phyloP scores from a whole-genome alignment of 2,888 invertebrate species.

The Allolobophora icterica region DNA sequence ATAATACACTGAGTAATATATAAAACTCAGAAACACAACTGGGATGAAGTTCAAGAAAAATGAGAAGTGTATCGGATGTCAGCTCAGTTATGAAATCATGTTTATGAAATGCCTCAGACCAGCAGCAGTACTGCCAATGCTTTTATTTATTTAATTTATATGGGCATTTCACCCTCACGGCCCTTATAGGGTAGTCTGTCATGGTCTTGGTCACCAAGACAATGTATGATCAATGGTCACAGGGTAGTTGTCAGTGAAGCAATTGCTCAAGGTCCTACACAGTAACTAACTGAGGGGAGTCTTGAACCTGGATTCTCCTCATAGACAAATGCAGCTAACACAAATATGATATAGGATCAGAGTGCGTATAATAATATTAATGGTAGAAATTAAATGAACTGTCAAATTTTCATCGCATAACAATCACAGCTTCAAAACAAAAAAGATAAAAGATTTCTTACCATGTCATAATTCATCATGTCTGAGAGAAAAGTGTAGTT shows the following conservation, averaged over 20 bases:
- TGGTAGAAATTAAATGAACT: not conserved
- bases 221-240: no score
- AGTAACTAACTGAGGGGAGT: no score
- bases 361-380: not conserved
- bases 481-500: constrained; percentile 14
- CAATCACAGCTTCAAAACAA: not conserved
- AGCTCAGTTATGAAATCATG: not conserved
- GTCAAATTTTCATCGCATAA: not conserved
- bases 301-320: no score
- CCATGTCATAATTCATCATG: constrained; percentile 17
- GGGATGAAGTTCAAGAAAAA: not conserved
- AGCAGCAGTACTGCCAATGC: not conserved
- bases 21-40: not conserved
- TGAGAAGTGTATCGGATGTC: not conserved
- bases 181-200: no score
- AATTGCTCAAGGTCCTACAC: no score
- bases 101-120: not conserved
- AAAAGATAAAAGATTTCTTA: not conserved
- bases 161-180: no score
- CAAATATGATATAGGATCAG: no score
- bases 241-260: no score
- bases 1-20: not conserved
- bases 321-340: no score
- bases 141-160: no score
- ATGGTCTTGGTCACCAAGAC: no score